Percentiles rank a stretch among this genome's conserved stretches.
Conservation (phyloP, 2,888 invertebrate genomes). For the Rotaria macrura region DNA sequence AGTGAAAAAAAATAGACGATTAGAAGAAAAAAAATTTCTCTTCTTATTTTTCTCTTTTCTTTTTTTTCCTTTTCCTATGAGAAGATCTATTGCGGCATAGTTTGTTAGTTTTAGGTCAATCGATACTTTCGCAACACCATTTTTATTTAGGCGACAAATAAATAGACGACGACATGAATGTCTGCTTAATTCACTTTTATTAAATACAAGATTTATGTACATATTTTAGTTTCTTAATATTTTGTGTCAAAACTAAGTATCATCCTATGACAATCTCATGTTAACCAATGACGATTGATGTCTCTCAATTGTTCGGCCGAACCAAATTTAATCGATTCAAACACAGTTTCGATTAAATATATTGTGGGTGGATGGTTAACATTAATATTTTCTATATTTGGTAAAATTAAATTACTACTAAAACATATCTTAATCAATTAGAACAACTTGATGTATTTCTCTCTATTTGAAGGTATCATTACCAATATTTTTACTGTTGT, state of each 20-base stretch:
- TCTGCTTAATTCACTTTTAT: background rate
- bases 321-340: background rate
- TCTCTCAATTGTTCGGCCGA: background rate
- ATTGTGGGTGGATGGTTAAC: background rate
- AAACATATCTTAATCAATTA: background rate
- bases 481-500: constrained; percentile 7
- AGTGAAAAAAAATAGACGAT: background rate
- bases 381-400: background rate
- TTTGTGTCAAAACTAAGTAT: background rate
- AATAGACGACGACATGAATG: background rate
- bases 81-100: background rate
- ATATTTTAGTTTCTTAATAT: background rate
- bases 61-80: background rate
- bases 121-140: background rate
- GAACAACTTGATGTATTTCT: no score
- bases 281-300: background rate
- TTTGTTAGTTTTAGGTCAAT: background rate
- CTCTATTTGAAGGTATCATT: background rate
- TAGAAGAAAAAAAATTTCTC: background rate
- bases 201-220: background rate
- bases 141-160: background rate
- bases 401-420: background rate
- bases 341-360: background rate
- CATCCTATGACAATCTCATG: background rate
- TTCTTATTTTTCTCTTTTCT: background rate